Evolutionary conservation across 64 coral and sea anemone species (phyloP).

Genomic region (Pachyseris speciosa): DNA sequence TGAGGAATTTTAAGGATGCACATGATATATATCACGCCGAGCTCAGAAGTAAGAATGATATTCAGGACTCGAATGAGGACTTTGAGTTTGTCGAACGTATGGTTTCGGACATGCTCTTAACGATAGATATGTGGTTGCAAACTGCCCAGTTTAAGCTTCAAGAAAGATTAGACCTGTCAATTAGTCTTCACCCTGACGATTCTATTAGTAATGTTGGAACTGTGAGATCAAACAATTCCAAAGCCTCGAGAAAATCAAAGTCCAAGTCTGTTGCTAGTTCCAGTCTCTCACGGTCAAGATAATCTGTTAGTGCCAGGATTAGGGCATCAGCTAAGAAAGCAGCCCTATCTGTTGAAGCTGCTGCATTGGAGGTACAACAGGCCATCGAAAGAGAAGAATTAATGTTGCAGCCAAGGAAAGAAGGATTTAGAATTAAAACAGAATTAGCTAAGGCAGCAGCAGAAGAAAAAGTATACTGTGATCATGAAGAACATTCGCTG

Average conservation of each 20-base stretch:
- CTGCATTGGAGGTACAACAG: background rate
- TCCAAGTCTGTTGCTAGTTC: slow-evolving; percentile 1
- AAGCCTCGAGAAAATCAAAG: background rate
- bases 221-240: background rate
- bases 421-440: background rate
- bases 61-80: background rate
- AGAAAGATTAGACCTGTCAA: background rate
- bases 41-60: background rate
- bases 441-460: background rate
- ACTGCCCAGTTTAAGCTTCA: background rate
- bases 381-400: background rate
- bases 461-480: background rate
- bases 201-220: slow-evolving; percentile 5
- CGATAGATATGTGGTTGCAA: background rate
- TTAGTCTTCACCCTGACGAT: background rate
- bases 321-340: background rate
- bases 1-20: too few relatives aligned
- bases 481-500: background rate
- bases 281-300: background rate
- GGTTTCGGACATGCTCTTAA: background rate
- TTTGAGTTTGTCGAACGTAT: background rate
- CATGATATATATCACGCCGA: slow-evolving; percentile 5
- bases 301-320: background rate
- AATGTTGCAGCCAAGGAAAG: background rate
- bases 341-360: background rate